Base-by-base conservation (phyloP, 2,888 invertebrate species). In the Cantharis rufa region DNA sequence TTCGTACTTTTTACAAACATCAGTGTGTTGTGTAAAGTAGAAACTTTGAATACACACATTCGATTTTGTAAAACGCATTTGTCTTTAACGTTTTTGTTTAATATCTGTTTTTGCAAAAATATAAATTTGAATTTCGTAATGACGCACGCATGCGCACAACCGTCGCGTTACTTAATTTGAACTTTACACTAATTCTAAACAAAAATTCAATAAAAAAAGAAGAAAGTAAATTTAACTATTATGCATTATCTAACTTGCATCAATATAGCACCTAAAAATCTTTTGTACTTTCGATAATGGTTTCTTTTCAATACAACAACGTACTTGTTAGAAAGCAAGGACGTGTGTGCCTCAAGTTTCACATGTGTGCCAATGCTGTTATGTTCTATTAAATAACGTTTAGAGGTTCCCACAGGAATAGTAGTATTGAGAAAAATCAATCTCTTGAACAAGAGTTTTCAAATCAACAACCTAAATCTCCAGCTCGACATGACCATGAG, bases 11-110 rank as follows among this genome's bases (percentile, higher is more conserved):
- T 48, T n/a, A 48, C 48, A 48, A 48, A n/a, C 11, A 63, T 68
- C 74, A 63, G 77, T 72, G 77, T 77, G 69, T 77, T 48, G 77
- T 70, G 77, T 77, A 77, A 71, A 74, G 77, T 69, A 62, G 21
- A 62, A 69, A 28, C 72, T 70, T 77, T 77, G 77, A 71, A 77
- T 71, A 75, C 77, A 74, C 69, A 63, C 74, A 74, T 74, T 77
- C 64, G 64, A 66, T 66, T n/a, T 48, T 48, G n/a, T 48, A n/a
- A n/a, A 48, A 48, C n/a, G 13, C 48, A 48, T 48, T n/a, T 48
- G 1, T 7, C n/a, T 9, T 48, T 48, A n/a, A 2, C 7, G 4
- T 2, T 4, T n/a, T n/a, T 48, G 48, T 48, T n/a, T n/a, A n/a
- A n/a, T n/a, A n/a, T 48, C 5, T 7, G 4, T 5, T 48, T 48